phyloP scores from a whole-genome alignment of 2,888 invertebrate species.

The Polyommatus iphigenia region DNA sequence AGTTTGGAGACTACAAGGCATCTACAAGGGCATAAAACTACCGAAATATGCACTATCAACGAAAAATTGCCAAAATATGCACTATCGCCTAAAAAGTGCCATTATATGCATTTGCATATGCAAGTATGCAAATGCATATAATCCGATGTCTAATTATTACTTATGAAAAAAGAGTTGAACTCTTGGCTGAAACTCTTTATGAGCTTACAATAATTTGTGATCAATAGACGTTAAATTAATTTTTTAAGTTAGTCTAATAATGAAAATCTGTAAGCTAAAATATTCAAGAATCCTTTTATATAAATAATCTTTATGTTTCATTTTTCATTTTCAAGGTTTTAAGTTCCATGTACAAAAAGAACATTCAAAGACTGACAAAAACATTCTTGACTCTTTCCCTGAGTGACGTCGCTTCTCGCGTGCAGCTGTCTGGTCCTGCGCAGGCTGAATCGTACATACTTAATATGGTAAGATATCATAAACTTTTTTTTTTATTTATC shows the following conservation, averaged over 20 bases:
- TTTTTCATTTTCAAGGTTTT: constrained; percentile 82
- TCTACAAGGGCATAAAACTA: too few species aligned
- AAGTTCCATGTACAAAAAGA: constrained; percentile 95
- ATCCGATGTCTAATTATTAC: too few species aligned
- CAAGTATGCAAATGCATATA: too few species aligned
- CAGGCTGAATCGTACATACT: constrained; percentile 97
- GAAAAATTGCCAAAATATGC: too few species aligned
- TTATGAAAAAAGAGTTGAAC: too few species aligned
- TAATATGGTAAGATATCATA: constrained; percentile 88
- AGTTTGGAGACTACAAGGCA: too few species aligned
- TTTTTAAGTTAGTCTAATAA: not conserved
- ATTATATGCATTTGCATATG: too few species aligned
- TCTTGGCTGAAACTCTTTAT: not conserved
- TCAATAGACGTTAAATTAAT: not conserved
- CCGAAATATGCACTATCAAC: too few species aligned
- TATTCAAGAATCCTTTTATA: too few species aligned
- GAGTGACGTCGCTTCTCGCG: constrained; percentile 93
- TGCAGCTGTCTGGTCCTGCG: constrained; percentile 89
- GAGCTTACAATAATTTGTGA: not conserved
- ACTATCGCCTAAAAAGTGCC: too few species aligned
- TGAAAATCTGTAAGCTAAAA: too few species aligned
- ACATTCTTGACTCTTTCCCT: constrained; percentile 95
- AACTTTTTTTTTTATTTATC: not conserved
- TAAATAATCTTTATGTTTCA: not conserved
- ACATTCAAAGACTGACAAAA: constrained; percentile 97